Base-by-base conservation (phyloP, 92 coral and sea anemone genomes). In the Zoanthus gigantus region DNA sequence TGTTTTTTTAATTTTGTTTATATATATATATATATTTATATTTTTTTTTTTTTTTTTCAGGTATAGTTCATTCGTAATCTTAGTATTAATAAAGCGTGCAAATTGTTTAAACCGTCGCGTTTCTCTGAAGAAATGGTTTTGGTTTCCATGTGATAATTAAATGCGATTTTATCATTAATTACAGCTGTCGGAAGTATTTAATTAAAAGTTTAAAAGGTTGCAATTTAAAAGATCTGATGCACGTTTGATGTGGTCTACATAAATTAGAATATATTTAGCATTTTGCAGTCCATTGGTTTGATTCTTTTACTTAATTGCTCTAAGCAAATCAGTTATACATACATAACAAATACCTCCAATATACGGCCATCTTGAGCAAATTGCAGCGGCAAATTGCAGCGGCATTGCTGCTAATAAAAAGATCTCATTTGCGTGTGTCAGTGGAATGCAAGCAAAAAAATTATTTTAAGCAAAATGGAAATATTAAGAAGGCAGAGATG, bases 141-240 rank as follows among this genome's bases (percentile, higher is more conserved):
- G 52, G 13, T 77, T 53, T 77, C 2, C 82, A 30, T 57, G 30
- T 52, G 47, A 1, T 52, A 77, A 54, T 53, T n/a, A 57, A 77
- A 53, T 77, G 82, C 45, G 48, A 53, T 54, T 77, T 77, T 77
- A 77, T 54, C 82, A 77, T 77, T 16, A 54, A 52, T 69, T 53
- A 53, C 47, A 53, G 37, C 53, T 77, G 82, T 77, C 82, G 82
- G 82, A 77, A 77, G 82, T 77, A 14, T 77, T 77, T 77, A 77
- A 77, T 77, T 77, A 77, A 77, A 54, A 76, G 82, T 77, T 77
- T 53, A 77, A 42, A 34, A 77, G 82, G 82, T 77, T 66, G 67
- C 82, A 52, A 28, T 77, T 77, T 77, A 31, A 54, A 77, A 14
- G 48, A 6, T 77, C 12, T 14, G 15, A 18, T 77, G 30, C 82